A percentile compares a stretch with the other conserved stretches of the same genome.
Evolutionary conservation across 2,888 invertebrate genomes (phyloP).

Genomic region (Hololepta plana): DNA sequence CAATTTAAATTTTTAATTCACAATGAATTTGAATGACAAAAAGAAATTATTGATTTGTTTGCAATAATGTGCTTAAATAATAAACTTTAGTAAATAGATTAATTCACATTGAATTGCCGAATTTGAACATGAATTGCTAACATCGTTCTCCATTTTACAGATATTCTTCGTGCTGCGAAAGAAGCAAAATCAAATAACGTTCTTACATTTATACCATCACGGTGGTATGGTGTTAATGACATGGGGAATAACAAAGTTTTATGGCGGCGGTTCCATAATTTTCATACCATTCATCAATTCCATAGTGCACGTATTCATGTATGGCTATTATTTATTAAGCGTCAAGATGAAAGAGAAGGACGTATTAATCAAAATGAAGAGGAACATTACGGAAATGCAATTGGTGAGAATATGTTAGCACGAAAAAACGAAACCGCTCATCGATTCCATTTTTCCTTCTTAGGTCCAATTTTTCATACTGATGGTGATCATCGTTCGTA

Average conservation of each 20-base stretch:
- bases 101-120: conserved; percentile 1
- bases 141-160: no score
- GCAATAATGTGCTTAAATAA: no score
- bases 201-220: no score
- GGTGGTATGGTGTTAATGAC: neutral
- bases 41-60: no score
- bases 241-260: conserved; percentile 1
- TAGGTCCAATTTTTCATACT: conserved; percentile 51
- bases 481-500: conserved; percentile 32
- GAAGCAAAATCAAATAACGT: conserved; percentile 2
- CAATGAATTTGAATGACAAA: no score
- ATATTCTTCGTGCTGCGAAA: conserved; percentile 2
- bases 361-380: conserved; percentile 3
- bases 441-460: conserved; percentile 11
- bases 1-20: no score
- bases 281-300: conserved; percentile 2
- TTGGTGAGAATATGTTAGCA: conserved; percentile 3
- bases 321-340: conserved; percentile 3
- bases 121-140: conserved; percentile 1
- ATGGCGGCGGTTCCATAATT: conserved; percentile 1
- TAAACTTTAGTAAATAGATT: neutral
- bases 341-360: neutral
- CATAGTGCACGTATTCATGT: conserved; percentile 4
- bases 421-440: no score
- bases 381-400: conserved; percentile 4